phyloP scores from a whole-genome alignment of 1,140 invertebrate species.

The Drepana arcuata region DNA sequence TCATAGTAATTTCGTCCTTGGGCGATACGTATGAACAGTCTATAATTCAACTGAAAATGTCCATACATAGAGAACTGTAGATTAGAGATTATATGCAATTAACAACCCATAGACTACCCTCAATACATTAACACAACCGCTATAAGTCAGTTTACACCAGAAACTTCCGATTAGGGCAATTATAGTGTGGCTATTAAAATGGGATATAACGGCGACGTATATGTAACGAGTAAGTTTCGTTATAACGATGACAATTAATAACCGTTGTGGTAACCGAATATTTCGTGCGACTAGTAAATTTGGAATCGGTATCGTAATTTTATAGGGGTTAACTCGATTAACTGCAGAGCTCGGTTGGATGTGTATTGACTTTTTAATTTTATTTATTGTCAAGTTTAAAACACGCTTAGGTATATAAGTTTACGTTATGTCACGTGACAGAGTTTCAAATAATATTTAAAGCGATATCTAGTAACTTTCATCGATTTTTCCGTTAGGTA shows the following conservation, averaged over 20 bases:
- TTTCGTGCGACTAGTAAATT: constrained; percentile 31
- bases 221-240: no score
- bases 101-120: no score
- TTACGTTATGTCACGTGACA: not conserved
- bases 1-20: no score
- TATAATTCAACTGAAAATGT: no score
- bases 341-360: constrained; percentile 28
- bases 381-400: not conserved
- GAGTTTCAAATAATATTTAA: not conserved
- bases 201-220: no score
- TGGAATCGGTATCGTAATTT: constrained; percentile 25
- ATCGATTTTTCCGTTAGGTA: constrained; percentile 17
- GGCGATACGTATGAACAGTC: no score
- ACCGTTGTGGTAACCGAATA: constrained; percentile 37
- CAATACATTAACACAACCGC: no score
- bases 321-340: constrained; percentile 45
- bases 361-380: constrained; percentile 6
- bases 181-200: no score
- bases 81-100: no score
- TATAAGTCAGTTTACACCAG: no score
- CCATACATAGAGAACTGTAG: no score
- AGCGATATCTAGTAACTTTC: constrained; percentile 13
- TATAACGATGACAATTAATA: constrained; percentile 29
- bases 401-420: not conserved
- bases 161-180: no score